A percentile compares a stretch with the other conserved stretches of the same genome.
Conservation (phyloP, 1,140 invertebrate genomes). For the Ridgeia piscesae region DNA sequence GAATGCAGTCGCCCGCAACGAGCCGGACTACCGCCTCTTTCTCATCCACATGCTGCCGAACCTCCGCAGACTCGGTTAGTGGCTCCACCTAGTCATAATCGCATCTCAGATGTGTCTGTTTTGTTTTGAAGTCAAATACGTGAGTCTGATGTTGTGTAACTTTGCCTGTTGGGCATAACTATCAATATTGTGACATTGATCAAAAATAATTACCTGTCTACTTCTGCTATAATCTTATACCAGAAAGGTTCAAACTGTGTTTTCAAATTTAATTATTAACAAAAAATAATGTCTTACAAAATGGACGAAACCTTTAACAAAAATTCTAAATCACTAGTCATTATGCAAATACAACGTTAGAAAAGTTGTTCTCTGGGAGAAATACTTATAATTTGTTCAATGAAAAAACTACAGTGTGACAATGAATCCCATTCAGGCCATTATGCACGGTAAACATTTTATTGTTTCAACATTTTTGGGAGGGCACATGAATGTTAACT, state of each 20-base stretch:
- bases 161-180: not conserved
- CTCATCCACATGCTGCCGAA: conserved; percentile 57
- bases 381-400: no score
- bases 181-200: not conserved
- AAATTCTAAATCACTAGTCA: no score
- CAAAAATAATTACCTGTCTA: not conserved
- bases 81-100: not conserved
- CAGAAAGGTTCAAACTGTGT: not conserved
- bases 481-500: no score
- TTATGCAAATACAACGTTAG: no score
- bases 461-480: no score
- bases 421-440: no score
- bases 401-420: no score
- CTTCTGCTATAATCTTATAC: not conserved
- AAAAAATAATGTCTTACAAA: no score
- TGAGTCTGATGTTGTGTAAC: not conserved
- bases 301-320: no score
- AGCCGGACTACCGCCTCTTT: conserved; percentile 57
- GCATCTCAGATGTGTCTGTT: not conserved
- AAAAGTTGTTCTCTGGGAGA: no score
- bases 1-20: conserved; percentile 56
- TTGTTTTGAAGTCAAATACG: not conserved
- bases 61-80: conserved; percentile 51
- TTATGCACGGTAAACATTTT: no score
- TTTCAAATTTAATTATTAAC: not conserved